Evolutionary conservation across 2,888 invertebrate genomes (phyloP), one percentile per base, ranked within the genome.

Genomic region (Andrena marginata): DNA sequence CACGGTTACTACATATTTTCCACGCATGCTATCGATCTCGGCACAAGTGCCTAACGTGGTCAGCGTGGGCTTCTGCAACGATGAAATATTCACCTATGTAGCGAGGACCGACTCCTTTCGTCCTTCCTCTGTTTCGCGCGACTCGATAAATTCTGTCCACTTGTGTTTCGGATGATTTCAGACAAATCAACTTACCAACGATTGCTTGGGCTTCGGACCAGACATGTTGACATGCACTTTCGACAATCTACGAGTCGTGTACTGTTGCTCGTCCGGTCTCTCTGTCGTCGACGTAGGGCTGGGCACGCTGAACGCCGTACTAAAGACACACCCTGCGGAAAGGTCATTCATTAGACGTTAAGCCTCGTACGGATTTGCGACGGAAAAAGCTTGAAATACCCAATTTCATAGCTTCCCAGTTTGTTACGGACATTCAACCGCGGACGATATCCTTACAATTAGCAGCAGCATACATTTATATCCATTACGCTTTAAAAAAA

Each of bases 221-320:
- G 90, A 85, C 74, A 90, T 77, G 31, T 90, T 89, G 42, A 90
- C 84, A 59, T 86, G 79, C 26, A 91, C 80, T 82, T 87, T 91
- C 35, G 89, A 86, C 16, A 87, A 89, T 67, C 90, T 89, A 74
- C 89, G 91, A 29, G 93, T 92, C 78, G 91, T 91, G 59, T 88
- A 90, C 59, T 85, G 87, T 73, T 89, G 86, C 35, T 93, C 92
- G 8, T 91, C 87, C 13, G 77, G 70, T 59, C 81, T 85, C 83
- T 80, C 82, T n/a, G 90, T 82, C 42, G 81, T 75, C 62, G 85
- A 71, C 49, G 90, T 81, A 62, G 90, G 77, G 35, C 88, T 88
- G 8, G 93, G 92, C 63, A 91, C 80, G 84, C 92, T 91, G 82
- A 92, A 89, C 77, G 89, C 92, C 65, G 90, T 90, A 67, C 89